Base-by-base conservation (phyloP, 2,888 invertebrate species). In the Archaeoteleia sp. region DNA sequence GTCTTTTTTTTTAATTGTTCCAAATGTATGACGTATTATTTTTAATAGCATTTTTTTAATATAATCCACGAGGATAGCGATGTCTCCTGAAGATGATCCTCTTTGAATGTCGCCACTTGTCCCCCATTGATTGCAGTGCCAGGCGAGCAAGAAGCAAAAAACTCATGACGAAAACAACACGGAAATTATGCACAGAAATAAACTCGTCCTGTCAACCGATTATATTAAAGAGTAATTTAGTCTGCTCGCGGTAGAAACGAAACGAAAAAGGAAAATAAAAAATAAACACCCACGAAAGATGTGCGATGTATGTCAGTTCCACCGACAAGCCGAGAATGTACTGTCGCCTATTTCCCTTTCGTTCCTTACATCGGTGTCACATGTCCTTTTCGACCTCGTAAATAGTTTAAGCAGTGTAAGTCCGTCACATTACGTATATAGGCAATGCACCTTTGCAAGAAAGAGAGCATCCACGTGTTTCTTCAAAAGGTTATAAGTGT, bases 61-160 rank as follows among this genome's bases (percentile, higher is more conserved):
- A 82, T 43, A 75, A 76, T 12, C 82, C 82, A n/a, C 81, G 78
- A 13, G 78, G 73, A 45, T 80, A 82, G 53, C 82, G 78, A 14
- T 74, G 77, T 29, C 75, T 80, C 37, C 76, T 77, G 1, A 81
- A 67, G 29, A 82, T 70, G 15, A 69, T 74, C 30, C 75, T 67
- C 29, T 57, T 74, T 20, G 82, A 74, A 15, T 74, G 55, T 13
- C 79, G 75, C 65, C 79, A 67, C 66, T 77, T 82, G 8, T 67
- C 72, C 13, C 77, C 70, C 42, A 82, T 57, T 2, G 77, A 75
- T 62, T 74, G 69, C 7, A 79, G 32, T 2, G 75, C 75, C 5
- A 83, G 55, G 12, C 78, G 77, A 25, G 80, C 81, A 14, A 83
- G 48, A 37, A 82, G 82, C 14, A 79, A 45, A 53, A 82, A 45